A percentile compares a stretch with the other conserved stretches of the same genome.
Evolutionary conservation across 2,113 vertebrate genomes (phyloP).

Genomic region (Balaeniceps rex): DNA sequence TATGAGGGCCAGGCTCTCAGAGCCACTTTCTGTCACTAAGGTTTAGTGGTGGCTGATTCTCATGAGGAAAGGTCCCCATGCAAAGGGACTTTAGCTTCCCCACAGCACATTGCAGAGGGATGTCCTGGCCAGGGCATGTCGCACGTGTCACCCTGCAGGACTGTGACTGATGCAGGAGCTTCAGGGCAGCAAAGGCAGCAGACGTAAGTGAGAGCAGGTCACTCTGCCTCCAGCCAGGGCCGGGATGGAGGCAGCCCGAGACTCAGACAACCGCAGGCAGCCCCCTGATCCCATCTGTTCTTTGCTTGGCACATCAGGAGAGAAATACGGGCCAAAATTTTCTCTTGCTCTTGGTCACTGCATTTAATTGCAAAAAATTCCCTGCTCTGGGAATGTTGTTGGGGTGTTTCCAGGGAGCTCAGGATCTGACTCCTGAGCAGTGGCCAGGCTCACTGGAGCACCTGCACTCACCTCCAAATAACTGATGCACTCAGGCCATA

Average conservation of each 20-base stretch:
- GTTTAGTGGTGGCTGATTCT: background rate
- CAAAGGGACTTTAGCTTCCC: background rate
- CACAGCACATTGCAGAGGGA: rapidly evolving
- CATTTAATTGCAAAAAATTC: background rate
- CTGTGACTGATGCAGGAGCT: background rate
- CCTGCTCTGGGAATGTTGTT: too few species aligned
- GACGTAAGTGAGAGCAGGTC: background rate
- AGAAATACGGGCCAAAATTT: background rate
- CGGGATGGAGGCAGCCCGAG: background rate
- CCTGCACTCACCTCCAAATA: background rate
- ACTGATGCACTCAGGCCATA: background rate
- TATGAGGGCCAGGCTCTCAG: background rate
- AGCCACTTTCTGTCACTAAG: background rate
- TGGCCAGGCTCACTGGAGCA: background rate
- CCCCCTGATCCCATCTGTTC: background rate
- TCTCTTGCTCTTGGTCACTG: background rate
- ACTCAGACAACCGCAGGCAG: background rate
- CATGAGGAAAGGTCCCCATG: background rate
- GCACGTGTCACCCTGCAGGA: background rate
- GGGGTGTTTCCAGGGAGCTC: background rate
- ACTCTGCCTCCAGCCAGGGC: background rate
- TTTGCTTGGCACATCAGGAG: background rate
- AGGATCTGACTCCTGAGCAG: background rate
- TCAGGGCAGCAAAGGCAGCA: background rate
- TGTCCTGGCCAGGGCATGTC: rapidly evolving